Percentiles rank a stretch among this genome's conserved stretches.
These are phyloP conservation scores for Hippoglossus stenolepis DNA, from an alignment of 2,113 vertebrate genomes.

Conservation along the genomic window DNA sequence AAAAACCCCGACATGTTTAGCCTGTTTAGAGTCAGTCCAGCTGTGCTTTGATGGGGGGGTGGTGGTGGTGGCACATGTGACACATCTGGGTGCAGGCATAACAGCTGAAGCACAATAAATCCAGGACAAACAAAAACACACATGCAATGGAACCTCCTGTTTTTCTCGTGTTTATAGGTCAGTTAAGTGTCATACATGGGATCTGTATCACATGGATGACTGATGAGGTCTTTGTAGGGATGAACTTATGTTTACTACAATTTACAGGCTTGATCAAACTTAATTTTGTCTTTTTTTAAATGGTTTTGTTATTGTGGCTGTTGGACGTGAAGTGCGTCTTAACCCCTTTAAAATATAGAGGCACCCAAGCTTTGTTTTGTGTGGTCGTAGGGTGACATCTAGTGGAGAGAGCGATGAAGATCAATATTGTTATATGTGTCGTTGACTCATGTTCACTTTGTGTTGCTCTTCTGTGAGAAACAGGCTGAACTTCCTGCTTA, in stretches of 20 bases:
- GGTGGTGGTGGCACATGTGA: neutral
- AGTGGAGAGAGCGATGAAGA: conserved; percentile 46
- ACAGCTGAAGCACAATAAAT: neutral
- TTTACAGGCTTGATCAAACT: neutral
- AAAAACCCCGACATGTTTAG: neutral
- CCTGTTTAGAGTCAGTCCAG: neutral
- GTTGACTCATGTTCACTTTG: neutral
- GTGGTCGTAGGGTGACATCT: conserved; percentile 69
- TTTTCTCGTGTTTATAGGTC: neutral
- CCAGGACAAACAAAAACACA: neutral
- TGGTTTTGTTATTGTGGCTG: neutral
- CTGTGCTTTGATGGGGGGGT: neutral
- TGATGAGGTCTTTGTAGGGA: neutral
- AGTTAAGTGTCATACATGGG: neutral
- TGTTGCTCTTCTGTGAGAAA: neutral
- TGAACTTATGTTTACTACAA: neutral
- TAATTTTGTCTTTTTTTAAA: neutral
- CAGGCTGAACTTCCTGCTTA: neutral
- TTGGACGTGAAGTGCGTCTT: neutral
- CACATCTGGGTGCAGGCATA: neutral
- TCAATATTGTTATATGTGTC: neutral
- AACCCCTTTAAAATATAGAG: conserved; percentile 7
- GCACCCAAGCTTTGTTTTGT: conserved; percentile 35
- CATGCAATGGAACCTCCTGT: neutral
- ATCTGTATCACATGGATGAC: neutral